phyloP scores from a whole-genome alignment of 2,888 invertebrate genomes.

The Odontomyia ornata region DNA sequence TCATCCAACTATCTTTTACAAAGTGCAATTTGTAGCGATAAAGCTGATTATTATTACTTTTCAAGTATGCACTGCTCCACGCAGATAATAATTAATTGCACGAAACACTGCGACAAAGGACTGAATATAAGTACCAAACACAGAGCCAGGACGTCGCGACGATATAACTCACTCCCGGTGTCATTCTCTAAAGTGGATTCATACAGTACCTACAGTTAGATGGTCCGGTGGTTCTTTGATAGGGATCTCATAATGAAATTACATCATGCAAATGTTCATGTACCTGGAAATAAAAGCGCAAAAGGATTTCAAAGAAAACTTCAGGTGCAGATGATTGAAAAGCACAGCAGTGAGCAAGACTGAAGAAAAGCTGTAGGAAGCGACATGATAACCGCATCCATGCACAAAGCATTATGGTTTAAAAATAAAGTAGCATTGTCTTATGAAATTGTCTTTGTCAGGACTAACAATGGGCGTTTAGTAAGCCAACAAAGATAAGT shows the following conservation, averaged over 20 bases:
- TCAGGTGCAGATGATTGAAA: slow-evolving; percentile 4
- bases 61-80: too few species aligned
- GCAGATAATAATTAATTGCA: too few species aligned
- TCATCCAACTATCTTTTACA: too few species aligned
- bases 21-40: too few species aligned
- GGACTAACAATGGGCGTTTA: neutral
- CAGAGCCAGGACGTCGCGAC: too few species aligned
- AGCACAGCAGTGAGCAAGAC: neutral
- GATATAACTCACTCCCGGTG: neutral
- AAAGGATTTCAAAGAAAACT: slow-evolving; percentile 13
- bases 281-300: slow-evolving; percentile 28
- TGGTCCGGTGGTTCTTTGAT: slow-evolving; percentile 16
- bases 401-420: neutral
- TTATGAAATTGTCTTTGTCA: neutral
- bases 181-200: too few species aligned
- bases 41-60: too few species aligned
- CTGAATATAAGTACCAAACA: too few species aligned
- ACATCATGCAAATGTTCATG: slow-evolving; percentile 26
- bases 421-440: slow-evolving; percentile 1
- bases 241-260: slow-evolving; percentile 25
- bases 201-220: too few species aligned
- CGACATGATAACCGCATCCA: neutral
- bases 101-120: too few species aligned
- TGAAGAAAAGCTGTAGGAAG: neutral
- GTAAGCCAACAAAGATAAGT: neutral